Conservation (phyloP, 2,888 invertebrate genomes). For the Diachrysia chrysitis region DNA sequence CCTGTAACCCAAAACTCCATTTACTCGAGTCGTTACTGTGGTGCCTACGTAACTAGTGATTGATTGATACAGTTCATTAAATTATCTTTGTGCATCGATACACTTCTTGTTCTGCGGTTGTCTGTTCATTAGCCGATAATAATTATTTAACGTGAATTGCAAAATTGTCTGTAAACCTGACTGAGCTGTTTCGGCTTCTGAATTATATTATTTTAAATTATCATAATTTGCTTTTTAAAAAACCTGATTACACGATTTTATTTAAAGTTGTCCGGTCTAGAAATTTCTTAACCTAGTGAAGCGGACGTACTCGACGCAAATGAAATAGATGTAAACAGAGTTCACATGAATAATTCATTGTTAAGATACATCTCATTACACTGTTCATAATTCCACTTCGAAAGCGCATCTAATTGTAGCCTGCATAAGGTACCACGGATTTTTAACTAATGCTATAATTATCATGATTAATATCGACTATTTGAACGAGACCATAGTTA, state of each 20-base stretch:
- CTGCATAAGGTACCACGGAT: constrained; percentile 52
- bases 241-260: constrained; percentile 3
- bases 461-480: constrained; percentile 51
- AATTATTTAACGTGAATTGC: constrained; percentile 25
- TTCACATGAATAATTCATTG: constrained; percentile 72
- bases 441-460: constrained; percentile 53
- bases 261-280: constrained; percentile 5
- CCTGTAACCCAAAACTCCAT: constrained; percentile 71
- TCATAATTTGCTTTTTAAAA: background rate
- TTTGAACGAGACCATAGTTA: constrained; percentile 32
- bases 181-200: constrained; percentile 17
- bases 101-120: constrained; percentile 33
- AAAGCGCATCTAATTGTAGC: constrained; percentile 74
- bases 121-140: constrained; percentile 10
- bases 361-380: constrained; percentile 68
- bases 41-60: constrained; percentile 59
- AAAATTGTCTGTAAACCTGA: constrained; percentile 1
- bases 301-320: constrained; percentile 60
- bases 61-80: constrained; percentile 54
- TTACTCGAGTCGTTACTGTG: constrained; percentile 57
- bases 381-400: constrained; percentile 69
- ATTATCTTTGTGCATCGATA: constrained; percentile 44
- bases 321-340: constrained; percentile 66
- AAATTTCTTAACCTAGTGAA: constrained; percentile 16
- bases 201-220: background rate